A percentile compares a stretch with the other conserved stretches of the same genome.
These are phyloP conservation scores for Neotoma lepida DNA, from an alignment of 2,113 vertebrate genomes.

Conservation along the genomic window DNA sequence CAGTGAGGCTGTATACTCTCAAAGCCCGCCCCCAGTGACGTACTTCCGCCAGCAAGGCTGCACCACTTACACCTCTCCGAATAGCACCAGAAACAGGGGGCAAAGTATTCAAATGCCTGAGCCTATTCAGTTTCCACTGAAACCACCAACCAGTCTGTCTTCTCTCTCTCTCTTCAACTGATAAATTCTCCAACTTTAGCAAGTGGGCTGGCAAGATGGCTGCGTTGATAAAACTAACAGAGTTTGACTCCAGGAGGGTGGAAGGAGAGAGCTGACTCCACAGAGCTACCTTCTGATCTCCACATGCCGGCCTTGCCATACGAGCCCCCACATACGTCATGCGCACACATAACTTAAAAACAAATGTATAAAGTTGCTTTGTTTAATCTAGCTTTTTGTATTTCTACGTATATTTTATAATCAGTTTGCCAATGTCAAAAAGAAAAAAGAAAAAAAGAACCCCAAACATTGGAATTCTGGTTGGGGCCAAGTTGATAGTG, in stretches of 20 bases:
- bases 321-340: not conserved
- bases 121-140: not conserved
- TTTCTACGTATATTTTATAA: constrained; percentile 14
- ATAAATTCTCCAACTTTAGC: not conserved
- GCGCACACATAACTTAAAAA: not conserved
- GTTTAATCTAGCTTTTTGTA: not conserved
- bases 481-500: not conserved
- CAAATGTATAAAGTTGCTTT: not conserved
- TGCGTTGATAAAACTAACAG: not conserved
- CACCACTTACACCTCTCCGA: not conserved
- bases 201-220: not conserved
- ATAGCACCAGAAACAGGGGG: not conserved
- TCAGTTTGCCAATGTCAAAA: not conserved
- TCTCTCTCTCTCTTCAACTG: not conserved
- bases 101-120: not conserved
- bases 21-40: not conserved
- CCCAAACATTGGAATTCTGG: not conserved
- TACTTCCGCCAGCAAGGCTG: not conserved
- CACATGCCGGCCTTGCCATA: not conserved
- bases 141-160: not conserved
- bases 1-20: not conserved
- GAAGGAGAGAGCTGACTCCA: not conserved
- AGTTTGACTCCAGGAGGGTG: not conserved
- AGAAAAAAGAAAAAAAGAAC: no score
- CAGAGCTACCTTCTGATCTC: not conserved